A percentile compares a stretch with the other conserved stretches of the same genome.
phyloP scores from a whole-genome alignment of 2,888 invertebrate genomes.

The Sinhomidia bicolor region DNA sequence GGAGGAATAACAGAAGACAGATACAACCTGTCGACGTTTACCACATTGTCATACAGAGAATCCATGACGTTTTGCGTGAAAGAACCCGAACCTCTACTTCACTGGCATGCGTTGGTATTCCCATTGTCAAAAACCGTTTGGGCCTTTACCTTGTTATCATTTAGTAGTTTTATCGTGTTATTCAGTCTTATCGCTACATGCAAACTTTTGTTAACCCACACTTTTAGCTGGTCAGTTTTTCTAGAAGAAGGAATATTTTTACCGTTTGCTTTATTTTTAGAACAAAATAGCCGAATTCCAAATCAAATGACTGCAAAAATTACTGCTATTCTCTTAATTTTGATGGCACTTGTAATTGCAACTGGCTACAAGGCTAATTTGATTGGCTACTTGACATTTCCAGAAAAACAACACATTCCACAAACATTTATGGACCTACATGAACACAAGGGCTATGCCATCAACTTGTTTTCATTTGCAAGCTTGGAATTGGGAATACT shows the following conservation, averaged over 20 bases:
- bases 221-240: not conserved
- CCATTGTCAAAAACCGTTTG: slow-evolving; percentile 57
- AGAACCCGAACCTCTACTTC: slow-evolving; percentile 19
- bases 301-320: not conserved
- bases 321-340: not conserved
- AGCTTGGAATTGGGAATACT: not conserved
- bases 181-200: not conserved
- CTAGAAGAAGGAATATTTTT: slow-evolving; percentile 35
- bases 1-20: slow-evolving; percentile 35
- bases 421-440: slow-evolving; percentile 4
- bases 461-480: slow-evolving; percentile 1
- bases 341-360: slow-evolving; percentile 17
- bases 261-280: slow-evolving; percentile 52
- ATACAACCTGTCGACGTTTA: slow-evolving; percentile 12
- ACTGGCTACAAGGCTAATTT: slow-evolving; percentile 39
- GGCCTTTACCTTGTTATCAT: slow-evolving; percentile 2
- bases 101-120: slow-evolving; percentile 39
- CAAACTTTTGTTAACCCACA: not conserved
- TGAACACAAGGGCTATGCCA: not conserved
- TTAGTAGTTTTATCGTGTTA: slow-evolving; percentile 4
- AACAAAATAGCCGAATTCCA: slow-evolving; percentile 29
- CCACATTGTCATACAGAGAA: slow-evolving; percentile 43
- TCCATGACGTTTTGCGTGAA: slow-evolving; percentile 39
- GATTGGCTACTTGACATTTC: slow-evolving; percentile 49
- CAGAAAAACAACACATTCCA: slow-evolving; percentile 14